Percentiles rank a stretch among this genome's conserved stretches.
phyloP scores from a whole-genome alignment of 2,888 invertebrate species.

The Octonoba sinensis region DNA sequence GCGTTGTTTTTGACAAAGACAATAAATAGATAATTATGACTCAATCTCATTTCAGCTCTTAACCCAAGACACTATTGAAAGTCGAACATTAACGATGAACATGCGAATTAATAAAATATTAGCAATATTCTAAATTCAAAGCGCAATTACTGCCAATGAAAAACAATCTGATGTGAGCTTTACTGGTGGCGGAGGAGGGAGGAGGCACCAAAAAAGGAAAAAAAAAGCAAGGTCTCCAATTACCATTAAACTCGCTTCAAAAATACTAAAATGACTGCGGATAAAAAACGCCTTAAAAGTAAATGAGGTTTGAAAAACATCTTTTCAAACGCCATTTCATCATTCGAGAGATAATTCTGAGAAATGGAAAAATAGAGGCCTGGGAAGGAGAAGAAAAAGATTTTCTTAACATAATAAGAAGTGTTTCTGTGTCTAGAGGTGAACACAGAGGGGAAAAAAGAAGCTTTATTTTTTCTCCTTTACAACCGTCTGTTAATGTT shows the following conservation, averaged over 20 bases:
- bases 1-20: too few species aligned
- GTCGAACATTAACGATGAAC: too few species aligned
- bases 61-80: too few species aligned
- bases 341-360: slow-evolving; percentile 45
- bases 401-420: not conserved
- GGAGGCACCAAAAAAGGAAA: slow-evolving; percentile 12
- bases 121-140: too few species aligned
- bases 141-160: slow-evolving; percentile 58
- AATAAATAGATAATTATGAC: too few species aligned
- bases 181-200: not conserved
- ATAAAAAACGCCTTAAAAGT: slow-evolving; percentile 27
- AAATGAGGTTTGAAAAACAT: slow-evolving; percentile 36
- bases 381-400: slow-evolving; percentile 3
- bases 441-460: not conserved
- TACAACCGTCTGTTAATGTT: too few species aligned
- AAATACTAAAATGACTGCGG: slow-evolving; percentile 9
- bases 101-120: too few species aligned
- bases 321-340: slow-evolving; percentile 58
- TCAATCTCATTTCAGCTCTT: too few species aligned
- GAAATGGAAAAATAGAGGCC: slow-evolving; percentile 42
- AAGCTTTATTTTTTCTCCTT: too few species aligned
- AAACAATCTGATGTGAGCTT: slow-evolving; percentile 20
- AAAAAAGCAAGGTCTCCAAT: slow-evolving; percentile 27
- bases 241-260: slow-evolving; percentile 51
- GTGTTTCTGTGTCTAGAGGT: slow-evolving; percentile 1